Percentiles rank a stretch among this genome's conserved stretches.
These are phyloP conservation scores for Nansenia antarctica DNA, from an alignment of 2,113 vertebrate genomes.

Conservation along the genomic window DNA sequence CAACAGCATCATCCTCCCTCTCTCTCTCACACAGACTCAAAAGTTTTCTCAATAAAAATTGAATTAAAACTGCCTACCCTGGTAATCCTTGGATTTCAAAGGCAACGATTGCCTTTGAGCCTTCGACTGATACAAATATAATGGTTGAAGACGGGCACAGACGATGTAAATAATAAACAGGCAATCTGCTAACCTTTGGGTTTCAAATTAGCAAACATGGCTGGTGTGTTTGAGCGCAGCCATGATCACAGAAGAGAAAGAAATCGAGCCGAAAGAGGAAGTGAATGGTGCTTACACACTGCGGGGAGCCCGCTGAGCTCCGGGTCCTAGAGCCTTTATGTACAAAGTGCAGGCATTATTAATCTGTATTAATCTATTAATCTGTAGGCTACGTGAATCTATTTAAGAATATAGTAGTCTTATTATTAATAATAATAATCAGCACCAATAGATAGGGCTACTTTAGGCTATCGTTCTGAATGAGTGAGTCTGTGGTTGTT, in stretches of 20 bases:
- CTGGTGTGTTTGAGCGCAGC: constrained; percentile 76
- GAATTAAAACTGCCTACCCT: constrained; percentile 66
- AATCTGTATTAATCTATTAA: no score
- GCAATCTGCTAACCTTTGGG: constrained; percentile 75
- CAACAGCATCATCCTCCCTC: constrained; percentile 70
- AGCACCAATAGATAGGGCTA: no score
- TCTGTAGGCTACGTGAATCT: no score
- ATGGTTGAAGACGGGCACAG: constrained; percentile 49
- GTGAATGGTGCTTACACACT: constrained; percentile 58
- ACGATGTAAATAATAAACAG: constrained; percentile 73
- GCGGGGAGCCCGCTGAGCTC: constrained; percentile 13
- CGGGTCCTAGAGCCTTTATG: constrained; percentile 70
- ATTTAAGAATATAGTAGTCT: no score
- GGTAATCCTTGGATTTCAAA: constrained; percentile 54
- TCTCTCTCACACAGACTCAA: constrained; percentile 52
- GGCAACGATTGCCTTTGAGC: constrained; percentile 44
- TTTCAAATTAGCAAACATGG: constrained; percentile 83
- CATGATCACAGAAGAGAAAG: constrained; percentile 77
- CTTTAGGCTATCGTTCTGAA: no score
- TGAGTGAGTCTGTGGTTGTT: no score
- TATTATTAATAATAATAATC: no score
- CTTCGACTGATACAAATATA: constrained; percentile 46
- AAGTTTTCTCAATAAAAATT: constrained; percentile 67
- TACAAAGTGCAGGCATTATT: no score
- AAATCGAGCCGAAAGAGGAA: constrained; percentile 70